phyloP scores from a whole-genome alignment of 2,797 vertebrate genomes.

The Lacerta agilis region DNA sequence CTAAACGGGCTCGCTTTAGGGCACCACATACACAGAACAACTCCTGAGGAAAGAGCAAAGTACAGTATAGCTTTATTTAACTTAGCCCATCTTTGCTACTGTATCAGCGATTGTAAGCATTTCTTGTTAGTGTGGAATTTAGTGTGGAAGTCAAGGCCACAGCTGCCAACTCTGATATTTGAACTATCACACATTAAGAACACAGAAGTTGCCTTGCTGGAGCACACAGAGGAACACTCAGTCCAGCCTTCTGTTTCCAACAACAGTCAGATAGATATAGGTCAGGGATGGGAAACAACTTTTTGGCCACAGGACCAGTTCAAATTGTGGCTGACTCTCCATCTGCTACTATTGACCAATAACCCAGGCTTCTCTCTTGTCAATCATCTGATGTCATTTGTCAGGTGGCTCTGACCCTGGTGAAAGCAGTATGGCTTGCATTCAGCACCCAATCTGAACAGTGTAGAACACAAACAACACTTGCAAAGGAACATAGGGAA shows the following conservation, averaged over 20 bases:
- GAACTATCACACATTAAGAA: not conserved
- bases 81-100: not conserved
- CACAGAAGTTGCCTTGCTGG: not conserved
- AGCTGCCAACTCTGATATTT: not conserved
- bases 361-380: too few species aligned
- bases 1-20: constrained; percentile 92
- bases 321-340: too few species aligned
- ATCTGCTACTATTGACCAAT: too few species aligned
- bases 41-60: constrained; percentile 80
- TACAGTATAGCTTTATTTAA: accelerated
- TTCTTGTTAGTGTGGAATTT: not conserved
- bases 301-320: too few species aligned
- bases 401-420: too few species aligned
- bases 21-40: constrained; percentile 98
- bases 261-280: not conserved
- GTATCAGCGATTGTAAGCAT: not conserved
- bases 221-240: not conserved
- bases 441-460: too few species aligned
- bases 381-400: too few species aligned
- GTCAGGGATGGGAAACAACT: too few species aligned
- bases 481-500: too few species aligned
- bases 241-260: not conserved
- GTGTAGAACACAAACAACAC: too few species aligned
- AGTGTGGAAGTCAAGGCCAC: not conserved
- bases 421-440: too few species aligned